Conservation (phyloP, 2,113 vertebrate species). For the Raja brachyura region DNA sequence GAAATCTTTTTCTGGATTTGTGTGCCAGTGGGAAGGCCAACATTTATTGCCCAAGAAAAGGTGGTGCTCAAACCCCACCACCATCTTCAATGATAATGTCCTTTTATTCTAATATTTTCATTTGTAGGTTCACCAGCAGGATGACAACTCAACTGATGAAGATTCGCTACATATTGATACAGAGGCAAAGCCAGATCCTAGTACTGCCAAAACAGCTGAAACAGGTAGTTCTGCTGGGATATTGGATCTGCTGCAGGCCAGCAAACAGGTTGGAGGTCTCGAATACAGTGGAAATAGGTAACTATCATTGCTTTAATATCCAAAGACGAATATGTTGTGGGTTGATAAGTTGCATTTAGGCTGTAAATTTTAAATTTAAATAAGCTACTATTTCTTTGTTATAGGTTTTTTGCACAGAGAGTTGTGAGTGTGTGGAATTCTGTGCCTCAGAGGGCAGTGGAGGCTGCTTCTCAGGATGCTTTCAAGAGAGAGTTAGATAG, state of each 20-base stretch:
- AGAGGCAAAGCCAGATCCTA: constrained; percentile 72
- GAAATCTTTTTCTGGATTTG: too few species aligned
- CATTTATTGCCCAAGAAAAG: too few species aligned
- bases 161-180: constrained; percentile 94
- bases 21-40: too few species aligned
- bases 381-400: neutral
- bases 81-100: neutral
- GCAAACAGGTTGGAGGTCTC: constrained; percentile 93
- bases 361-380: neutral
- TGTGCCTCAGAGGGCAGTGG: too few species aligned
- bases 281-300: constrained; percentile 96
- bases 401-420: too few species aligned
- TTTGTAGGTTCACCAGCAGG: constrained; percentile 51
- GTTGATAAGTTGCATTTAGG: neutral
- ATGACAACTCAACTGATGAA: constrained; percentile 82
- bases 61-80: too few species aligned
- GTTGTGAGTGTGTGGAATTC: too few species aligned
- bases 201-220: constrained; percentile 86
- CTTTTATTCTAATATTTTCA: neutral
- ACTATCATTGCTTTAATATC: constrained; percentile 35
- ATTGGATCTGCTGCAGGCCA: constrained; percentile 91
- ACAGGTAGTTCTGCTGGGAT: constrained; percentile 76
- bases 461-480: too few species aligned
- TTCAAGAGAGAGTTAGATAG: too few species aligned
- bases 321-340: neutral